phyloP scores from a whole-genome alignment of 2,797 vertebrate genomes.

The Capromys pilorides region DNA sequence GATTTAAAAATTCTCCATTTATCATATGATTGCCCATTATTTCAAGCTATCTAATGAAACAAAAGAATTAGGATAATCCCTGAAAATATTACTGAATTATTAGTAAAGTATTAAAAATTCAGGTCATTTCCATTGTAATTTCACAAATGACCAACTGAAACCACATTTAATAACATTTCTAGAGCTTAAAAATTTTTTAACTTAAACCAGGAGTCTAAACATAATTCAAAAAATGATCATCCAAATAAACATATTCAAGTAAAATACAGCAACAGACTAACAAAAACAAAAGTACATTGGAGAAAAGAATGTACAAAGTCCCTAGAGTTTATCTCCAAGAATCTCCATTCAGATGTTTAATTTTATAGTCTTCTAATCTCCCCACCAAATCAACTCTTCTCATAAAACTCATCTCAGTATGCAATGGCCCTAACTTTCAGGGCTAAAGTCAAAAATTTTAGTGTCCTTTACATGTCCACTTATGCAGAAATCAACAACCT shows the following conservation, averaged over 20 bases:
- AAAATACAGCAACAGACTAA: slow-evolving; percentile 56
- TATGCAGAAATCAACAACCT: slow-evolving; percentile 9
- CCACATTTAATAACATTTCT: slow-evolving; percentile 51
- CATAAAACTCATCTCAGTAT: slow-evolving; percentile 5
- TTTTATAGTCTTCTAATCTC: slow-evolving; percentile 17
- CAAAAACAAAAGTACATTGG: slow-evolving; percentile 49
- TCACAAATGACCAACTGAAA: slow-evolving; percentile 60
- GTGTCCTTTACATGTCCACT: background rate
- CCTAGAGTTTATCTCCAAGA: slow-evolving; percentile 16
- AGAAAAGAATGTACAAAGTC: slow-evolving; percentile 29
- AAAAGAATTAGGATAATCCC: slow-evolving; percentile 63
- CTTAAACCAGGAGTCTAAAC: slow-evolving; percentile 12
- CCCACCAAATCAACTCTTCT: background rate
- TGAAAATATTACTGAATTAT: slow-evolving; percentile 37
- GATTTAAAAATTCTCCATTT: background rate
- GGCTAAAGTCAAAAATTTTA: slow-evolving; percentile 22
- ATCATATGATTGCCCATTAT: slow-evolving; percentile 55
- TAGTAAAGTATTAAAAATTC: slow-evolving; percentile 65
- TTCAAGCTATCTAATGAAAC: slow-evolving; percentile 65
- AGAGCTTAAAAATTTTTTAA: slow-evolving; percentile 37
- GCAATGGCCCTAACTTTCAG: background rate
- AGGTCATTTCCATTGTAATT: slow-evolving; percentile 48
- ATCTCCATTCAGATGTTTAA: slow-evolving; percentile 25
- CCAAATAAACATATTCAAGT: slow-evolving; percentile 47
- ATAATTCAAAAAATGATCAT: slow-evolving; percentile 56